Conservation (phyloP, 1,140 invertebrate species). For the Drosophila melanogaster region DNA sequence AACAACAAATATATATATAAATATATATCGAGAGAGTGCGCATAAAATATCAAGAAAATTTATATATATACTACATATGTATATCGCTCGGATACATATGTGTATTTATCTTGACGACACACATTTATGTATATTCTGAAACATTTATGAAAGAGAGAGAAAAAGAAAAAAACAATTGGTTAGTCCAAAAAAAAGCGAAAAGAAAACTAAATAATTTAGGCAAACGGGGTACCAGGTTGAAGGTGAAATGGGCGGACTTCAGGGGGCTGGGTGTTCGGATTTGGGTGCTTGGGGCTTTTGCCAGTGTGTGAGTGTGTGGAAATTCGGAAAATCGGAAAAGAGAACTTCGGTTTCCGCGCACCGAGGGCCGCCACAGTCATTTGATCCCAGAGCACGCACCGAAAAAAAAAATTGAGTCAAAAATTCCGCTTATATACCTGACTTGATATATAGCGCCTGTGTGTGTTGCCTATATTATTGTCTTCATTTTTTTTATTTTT, state of each 20-base stretch:
- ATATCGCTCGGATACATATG: slow-evolving; percentile 52
- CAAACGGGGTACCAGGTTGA: slow-evolving; percentile 42
- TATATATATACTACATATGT: slow-evolving; percentile 38
- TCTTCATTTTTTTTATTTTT: slow-evolving; percentile 10
- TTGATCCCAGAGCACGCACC: slow-evolving; percentile 70
- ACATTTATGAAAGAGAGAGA: slow-evolving; percentile 73
- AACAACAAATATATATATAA: slow-evolving; percentile 39
- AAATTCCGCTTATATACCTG: slow-evolving; percentile 68
- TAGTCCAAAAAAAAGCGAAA: slow-evolving; percentile 66
- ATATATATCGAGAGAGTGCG: slow-evolving; percentile 54
- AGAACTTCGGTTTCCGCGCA: slow-evolving; percentile 18
- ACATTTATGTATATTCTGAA: slow-evolving; percentile 78
- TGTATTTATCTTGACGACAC: slow-evolving; percentile 66
- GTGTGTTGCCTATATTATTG: slow-evolving; percentile 54
- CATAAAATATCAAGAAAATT: slow-evolving; percentile 54
- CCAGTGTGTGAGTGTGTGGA: slow-evolving; percentile 36
- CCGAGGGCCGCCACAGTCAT: slow-evolving; percentile 63
- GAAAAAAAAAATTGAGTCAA: slow-evolving; percentile 48
- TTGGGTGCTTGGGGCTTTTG: slow-evolving; percentile 2
- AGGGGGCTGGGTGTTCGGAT: slow-evolving; percentile 1
- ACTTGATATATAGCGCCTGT: slow-evolving; percentile 33
- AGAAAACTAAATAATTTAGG: slow-evolving; percentile 45
- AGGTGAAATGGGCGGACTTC: slow-evolving; percentile 7
- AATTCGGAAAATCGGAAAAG: slow-evolving; percentile 32
- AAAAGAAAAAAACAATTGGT: slow-evolving; percentile 75